Evolutionary conservation across 2,797 vertebrate species (phyloP).

Genomic region (Phataginus tetradactyla): DNA sequence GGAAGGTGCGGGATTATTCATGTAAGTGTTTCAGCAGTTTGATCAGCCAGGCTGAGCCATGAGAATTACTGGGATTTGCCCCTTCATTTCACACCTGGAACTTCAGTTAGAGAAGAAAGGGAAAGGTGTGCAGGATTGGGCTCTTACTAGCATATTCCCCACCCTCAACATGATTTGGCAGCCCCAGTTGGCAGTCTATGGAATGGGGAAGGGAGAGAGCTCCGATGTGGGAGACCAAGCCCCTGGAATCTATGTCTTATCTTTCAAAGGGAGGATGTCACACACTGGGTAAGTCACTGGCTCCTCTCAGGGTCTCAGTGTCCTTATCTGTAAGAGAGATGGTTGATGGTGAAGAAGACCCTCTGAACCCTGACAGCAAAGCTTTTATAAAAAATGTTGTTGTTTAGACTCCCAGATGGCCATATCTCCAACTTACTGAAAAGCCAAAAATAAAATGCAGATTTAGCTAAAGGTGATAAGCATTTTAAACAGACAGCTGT

Average conservation of each 20-base stretch:
- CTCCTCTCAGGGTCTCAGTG: not conserved
- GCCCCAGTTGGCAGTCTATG: not conserved
- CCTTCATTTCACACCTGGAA: not conserved
- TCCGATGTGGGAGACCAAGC: not conserved
- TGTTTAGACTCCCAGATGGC: not conserved
- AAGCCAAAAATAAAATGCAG: not conserved
- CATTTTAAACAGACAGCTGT: slow-evolving; percentile 41
- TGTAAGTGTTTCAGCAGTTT: not conserved
- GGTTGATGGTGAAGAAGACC: not conserved
- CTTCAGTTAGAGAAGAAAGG: not conserved
- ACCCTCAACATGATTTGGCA: not conserved
- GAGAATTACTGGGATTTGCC: not conserved
- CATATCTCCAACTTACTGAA: not conserved
- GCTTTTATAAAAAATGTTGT: slow-evolving; percentile 6
- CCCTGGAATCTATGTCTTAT: not conserved
- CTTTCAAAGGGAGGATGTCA: not conserved
- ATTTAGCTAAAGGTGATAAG: slow-evolving; percentile 17
- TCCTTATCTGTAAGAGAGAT: not conserved
- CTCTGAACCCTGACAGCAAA: not conserved
- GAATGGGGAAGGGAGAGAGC: not conserved
- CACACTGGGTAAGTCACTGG: not conserved
- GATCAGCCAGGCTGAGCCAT: not conserved
- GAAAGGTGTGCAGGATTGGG: not conserved
- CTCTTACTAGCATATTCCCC: too few relatives aligned
- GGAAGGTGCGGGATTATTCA: not conserved